These are phyloP conservation scores for Ischnura elegans DNA, from an alignment of 2,888 invertebrate genomes.

Conservation along the genomic window DNA sequence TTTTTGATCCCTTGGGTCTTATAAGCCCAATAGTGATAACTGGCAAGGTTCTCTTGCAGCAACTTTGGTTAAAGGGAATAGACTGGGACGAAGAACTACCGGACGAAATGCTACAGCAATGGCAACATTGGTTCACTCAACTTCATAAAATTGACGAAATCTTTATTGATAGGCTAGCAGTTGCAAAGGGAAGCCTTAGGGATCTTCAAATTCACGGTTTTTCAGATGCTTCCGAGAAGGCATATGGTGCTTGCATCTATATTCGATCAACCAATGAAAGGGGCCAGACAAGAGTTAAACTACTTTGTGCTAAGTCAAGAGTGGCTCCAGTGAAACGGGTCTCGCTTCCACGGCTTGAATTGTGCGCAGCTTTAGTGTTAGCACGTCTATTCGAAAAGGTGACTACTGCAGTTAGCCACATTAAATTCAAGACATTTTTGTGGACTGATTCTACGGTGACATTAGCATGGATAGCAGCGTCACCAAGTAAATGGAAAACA, in stretches of 20 bases:
- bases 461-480: conserved; percentile 72
- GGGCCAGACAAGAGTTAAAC: not conserved
- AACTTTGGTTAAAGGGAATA: not conserved
- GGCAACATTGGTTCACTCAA: not conserved
- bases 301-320: conserved; percentile 72
- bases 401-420: conserved; percentile 50
- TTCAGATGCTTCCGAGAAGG: conserved; percentile 72
- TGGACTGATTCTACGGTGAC: conserved; percentile 74
- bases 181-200: conserved; percentile 26
- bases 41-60: not conserved
- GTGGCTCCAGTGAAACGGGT: conserved; percentile 72
- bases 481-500: conserved; percentile 71
- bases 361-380: conserved; percentile 73
- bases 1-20: not conserved
- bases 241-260: conserved; percentile 73
- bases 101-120: not conserved
- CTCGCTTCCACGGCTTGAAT: conserved; percentile 73
- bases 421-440: conserved; percentile 67
- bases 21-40: not conserved
- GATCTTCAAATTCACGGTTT: conserved; percentile 72
- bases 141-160: not conserved
- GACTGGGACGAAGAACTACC: not conserved
- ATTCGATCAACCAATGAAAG: conserved; percentile 65
- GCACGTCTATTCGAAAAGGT: conserved; percentile 71
- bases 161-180: not conserved